phyloP scores from a whole-genome alignment of 2,113 vertebrate species.

The Psittacus erithacus region DNA sequence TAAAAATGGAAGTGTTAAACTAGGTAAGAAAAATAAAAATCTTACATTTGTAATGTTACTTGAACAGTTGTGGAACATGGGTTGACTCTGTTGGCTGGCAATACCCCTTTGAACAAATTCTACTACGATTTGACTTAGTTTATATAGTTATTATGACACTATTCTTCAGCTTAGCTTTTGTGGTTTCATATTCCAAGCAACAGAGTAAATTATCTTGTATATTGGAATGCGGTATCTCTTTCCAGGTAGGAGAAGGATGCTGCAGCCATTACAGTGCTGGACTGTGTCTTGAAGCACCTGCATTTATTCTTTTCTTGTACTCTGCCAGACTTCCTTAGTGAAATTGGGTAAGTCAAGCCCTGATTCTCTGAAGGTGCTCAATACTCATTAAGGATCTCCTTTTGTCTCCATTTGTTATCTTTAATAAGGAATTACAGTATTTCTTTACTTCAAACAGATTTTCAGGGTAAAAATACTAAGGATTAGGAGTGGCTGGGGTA shows the following conservation, averaged over 20 bases:
- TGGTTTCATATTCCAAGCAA: neutral
- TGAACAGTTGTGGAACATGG: neutral
- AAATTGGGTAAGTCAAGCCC: neutral
- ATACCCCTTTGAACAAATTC: neutral
- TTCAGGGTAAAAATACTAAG: neutral
- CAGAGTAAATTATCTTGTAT: neutral
- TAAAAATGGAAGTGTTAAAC: neutral
- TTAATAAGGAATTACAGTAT: neutral
- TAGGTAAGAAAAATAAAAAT: neutral
- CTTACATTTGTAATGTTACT: neutral
- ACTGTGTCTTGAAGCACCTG: neutral
- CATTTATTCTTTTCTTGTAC: neutral
- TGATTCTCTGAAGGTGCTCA: neutral
- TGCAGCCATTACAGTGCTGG: neutral
- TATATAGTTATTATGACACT: neutral
- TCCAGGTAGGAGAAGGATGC: neutral
- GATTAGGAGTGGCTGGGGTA: neutral
- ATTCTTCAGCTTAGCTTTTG: neutral
- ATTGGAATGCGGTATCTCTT: neutral
- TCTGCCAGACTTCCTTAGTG: neutral
- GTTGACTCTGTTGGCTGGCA: neutral
- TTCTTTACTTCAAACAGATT: neutral
- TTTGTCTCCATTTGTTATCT: neutral
- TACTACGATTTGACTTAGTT: neutral
- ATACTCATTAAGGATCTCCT: neutral